These are phyloP conservation scores for Artemia sinica DNA, from an alignment of 2,888 invertebrate species.

Conservation along the genomic window DNA sequence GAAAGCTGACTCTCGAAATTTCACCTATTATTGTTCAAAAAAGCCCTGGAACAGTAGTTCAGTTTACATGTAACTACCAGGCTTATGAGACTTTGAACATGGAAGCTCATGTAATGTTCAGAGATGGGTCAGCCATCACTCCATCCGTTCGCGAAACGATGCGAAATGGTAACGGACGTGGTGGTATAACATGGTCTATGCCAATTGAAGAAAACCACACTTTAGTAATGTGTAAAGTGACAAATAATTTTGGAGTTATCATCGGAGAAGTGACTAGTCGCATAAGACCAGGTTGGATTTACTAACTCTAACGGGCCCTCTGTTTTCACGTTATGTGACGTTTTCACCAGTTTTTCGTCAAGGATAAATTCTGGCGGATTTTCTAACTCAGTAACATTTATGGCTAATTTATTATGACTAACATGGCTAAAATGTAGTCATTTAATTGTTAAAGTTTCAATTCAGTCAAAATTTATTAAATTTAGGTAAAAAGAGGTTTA, in stretches of 20 bases:
- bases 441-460: too few relatives aligned
- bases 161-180: background rate
- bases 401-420: too few relatives aligned
- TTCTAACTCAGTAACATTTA: too few relatives aligned
- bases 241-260: constrained; percentile 28
- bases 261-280: constrained; percentile 31
- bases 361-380: too few relatives aligned
- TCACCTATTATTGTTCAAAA: background rate
- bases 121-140: background rate
- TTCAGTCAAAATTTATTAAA: too few relatives aligned
- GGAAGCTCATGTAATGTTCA: background rate
- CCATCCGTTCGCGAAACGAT: background rate
- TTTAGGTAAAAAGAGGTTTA: too few relatives aligned
- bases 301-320: too few relatives aligned
- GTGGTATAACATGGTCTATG: constrained; percentile 9
- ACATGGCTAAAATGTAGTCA: too few relatives aligned
- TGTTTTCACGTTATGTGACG: too few relatives aligned
- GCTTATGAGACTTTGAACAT: constrained; percentile 16
- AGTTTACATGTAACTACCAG: constrained; percentile 19
- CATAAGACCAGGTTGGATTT: constrained; percentile 31
- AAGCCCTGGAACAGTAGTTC: constrained; percentile 13
- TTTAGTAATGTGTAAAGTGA: constrained; percentile 31
- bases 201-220: constrained; percentile 28
- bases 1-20: constrained; percentile 9
- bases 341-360: too few relatives aligned